These are phyloP conservation scores for Harpalus rubripes DNA, from an alignment of 2,888 invertebrate species.

Conservation along the genomic window DNA sequence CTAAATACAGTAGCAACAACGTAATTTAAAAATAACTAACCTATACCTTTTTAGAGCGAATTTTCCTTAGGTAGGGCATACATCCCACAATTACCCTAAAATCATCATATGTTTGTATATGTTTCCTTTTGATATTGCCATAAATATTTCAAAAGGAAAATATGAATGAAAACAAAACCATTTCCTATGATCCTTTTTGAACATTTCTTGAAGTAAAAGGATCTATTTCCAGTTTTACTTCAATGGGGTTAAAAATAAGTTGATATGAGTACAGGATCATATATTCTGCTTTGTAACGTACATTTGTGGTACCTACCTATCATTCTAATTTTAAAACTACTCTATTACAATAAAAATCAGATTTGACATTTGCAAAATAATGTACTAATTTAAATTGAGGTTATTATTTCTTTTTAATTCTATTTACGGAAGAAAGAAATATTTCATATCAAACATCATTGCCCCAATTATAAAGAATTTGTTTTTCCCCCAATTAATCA, in stretches of 20 bases:
- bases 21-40: no score
- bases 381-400: not conserved
- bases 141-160: not conserved
- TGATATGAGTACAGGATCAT: not conserved
- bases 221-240: conserved; percentile 5
- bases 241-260: not conserved
- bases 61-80: no score
- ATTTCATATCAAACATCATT: not conserved
- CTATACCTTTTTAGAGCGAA: no score
- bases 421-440: conserved; percentile 3
- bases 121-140: not conserved
- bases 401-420: not conserved
- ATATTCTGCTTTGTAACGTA: not conserved
- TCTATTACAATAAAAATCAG: not conserved
- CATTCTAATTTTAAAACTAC: not conserved
- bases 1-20: no score
- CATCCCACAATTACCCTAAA: no score
- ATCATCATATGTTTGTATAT: not conserved
- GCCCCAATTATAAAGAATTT: conserved; percentile 18
- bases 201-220: not conserved
- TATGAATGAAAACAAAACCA: not conserved
- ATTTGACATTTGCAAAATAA: not conserved
- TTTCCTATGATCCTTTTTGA: not conserved
- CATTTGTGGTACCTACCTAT: not conserved
- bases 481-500: conserved; percentile 21